Percentiles rank a stretch among this genome's conserved stretches.
Conservation (phyloP, 2,888 invertebrate species). For the Netelia fuscicornis region DNA sequence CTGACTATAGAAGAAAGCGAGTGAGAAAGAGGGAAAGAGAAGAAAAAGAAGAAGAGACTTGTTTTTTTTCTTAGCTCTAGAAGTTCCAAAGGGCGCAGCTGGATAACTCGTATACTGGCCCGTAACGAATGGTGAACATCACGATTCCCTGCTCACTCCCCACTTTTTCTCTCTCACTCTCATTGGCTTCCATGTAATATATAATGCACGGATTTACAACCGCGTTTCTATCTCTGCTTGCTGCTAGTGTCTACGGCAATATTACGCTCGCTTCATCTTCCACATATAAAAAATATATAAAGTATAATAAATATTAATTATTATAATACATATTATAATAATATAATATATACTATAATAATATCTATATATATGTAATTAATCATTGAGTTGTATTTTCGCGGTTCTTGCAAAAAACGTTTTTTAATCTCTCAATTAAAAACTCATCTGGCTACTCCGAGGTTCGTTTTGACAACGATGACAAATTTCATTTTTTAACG, state of each 20-base stretch:
- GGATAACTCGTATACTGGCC: conserved; percentile 37
- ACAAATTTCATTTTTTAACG: too few relatives aligned
- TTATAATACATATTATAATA: too few relatives aligned
- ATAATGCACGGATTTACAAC: conserved; percentile 80
- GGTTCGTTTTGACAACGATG: too few relatives aligned
- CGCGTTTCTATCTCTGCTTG: conserved; percentile 52
- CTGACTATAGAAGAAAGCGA: neutral
- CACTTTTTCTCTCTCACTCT: conserved; percentile 69
- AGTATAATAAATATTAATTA: too few relatives aligned
- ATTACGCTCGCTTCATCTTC: conserved; percentile 54
- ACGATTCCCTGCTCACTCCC: conserved; percentile 1
- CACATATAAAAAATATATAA: neutral
- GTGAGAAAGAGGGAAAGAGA: neutral
- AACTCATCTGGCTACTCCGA: too few relatives aligned
- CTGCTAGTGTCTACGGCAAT: conserved; percentile 32
- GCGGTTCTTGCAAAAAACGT: too few relatives aligned
- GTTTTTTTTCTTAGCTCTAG: conserved; percentile 8
- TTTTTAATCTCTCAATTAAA: too few relatives aligned
- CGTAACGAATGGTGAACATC: conserved; percentile 61
- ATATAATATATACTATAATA: neutral
- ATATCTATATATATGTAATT: neutral
- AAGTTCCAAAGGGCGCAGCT: conserved; percentile 24
- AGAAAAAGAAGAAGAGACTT: neutral
- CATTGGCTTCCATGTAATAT: conserved; percentile 64
- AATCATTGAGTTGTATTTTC: too few relatives aligned